Evolutionary conservation across 1,140 invertebrate species (phyloP), one percentile per base, ranked within the genome.

Genomic region (Lepidostoma basale): DNA sequence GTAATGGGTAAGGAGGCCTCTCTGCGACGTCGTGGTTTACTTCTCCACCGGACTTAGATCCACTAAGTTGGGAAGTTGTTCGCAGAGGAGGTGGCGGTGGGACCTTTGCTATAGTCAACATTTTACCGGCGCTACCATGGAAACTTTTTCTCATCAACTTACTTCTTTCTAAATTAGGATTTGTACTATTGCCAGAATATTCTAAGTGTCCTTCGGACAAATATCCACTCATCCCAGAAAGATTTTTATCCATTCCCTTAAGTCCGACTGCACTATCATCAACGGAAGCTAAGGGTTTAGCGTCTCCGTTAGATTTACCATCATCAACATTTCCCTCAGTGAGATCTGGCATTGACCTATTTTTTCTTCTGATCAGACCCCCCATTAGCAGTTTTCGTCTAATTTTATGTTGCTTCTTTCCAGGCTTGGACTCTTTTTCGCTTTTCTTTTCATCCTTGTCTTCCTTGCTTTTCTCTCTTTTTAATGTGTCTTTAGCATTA

Each of bases 391-490:
- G 75, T 79, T 95, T 96, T 76, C 93, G 85, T 23, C 93, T 81
- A 40, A 96, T 94, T 81, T 94, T 95, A 76, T 96, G 94, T 76
- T 96, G 94, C 73, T 96, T 96, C 75, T 95, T 95, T 12, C 88
- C 88, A 39, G 89, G 84, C 74, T 92, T 92, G 58, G 86, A 85
- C 67, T 92, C 90, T 73, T 85, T 85, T 74, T 86, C 85, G 0
- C 76, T 74, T 59, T 85, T 83, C 72, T 88, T 87, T 45, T 88
- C 86, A 25, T 86, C 84, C 74, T 86, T 89, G 16, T 85, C 81
- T 33, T 87, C 85, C 76, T 89, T 89, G 36, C 77, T 76, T 75
- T 89, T 89, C 5, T 77, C 75, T 26, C 76, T 75, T 71, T 89
- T 89, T 14, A 83, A 76, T 1, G 84, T 87, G 66, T 85, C 83